These are phyloP conservation scores for Blomia tropicalis DNA, from an alignment of 2,888 invertebrate species.

Conservation along the genomic window DNA sequence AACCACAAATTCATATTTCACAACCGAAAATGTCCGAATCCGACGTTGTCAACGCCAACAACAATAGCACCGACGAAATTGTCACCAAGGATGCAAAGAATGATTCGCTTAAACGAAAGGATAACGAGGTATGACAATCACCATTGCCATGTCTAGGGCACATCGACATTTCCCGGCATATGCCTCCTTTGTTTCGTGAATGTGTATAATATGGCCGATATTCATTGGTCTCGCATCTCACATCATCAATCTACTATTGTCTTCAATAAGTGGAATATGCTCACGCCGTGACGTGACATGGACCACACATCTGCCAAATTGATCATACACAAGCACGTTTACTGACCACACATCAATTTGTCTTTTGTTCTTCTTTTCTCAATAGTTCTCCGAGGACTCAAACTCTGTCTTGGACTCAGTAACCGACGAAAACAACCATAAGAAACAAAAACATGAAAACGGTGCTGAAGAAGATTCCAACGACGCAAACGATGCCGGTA, in stretches of 20 bases:
- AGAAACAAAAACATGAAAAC: constrained; percentile 22
- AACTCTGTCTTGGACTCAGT: constrained; percentile 19
- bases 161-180: not conserved
- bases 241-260: too few relatives aligned
- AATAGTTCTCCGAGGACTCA: constrained; percentile 22
- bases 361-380: not conserved
- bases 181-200: not conserved
- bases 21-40: constrained; percentile 16
- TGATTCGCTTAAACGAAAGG: constrained; percentile 18
- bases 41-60: constrained; percentile 16
- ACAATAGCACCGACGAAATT: constrained; percentile 16
- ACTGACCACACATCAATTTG: not conserved
- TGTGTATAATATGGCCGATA: not conserved
- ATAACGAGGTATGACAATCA: constrained; percentile 12
- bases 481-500: constrained; percentile 22
- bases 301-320: too few relatives aligned
- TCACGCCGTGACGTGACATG: too few relatives aligned
- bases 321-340: not conserved
- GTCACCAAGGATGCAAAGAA: constrained; percentile 17
- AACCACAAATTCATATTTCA: not conserved
- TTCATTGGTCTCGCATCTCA: too few relatives aligned
- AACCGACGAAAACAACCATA: constrained; percentile 13
- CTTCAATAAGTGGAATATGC: too few relatives aligned
- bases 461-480: constrained; percentile 23
- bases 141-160: too few relatives aligned